Evolutionary conservation across 2,888 invertebrate genomes (phyloP), one percentile per base, ranked within the genome.

Genomic region (Clistopyga incitator): DNA sequence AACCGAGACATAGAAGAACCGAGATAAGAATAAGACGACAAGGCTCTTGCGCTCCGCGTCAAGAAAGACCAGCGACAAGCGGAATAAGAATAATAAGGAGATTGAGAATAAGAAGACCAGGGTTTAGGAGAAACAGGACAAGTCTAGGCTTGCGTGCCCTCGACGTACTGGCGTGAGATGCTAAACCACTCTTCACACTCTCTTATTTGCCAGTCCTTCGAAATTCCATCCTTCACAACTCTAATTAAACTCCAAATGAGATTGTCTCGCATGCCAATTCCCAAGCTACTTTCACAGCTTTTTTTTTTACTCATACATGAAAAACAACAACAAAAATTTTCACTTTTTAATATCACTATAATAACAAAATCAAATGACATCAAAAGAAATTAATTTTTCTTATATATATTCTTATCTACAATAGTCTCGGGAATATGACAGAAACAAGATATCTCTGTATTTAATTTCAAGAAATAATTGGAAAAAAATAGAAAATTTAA

Each of bases 201-300:
- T 85, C 82, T 64, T n/a, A n/a, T n/a, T 76, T 81, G 81, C 86
- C 86, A 85, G 82, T 81, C 23, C 52, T 70, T 79, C 84, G 81
- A 86, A 87, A 86, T 89, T 89, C 87, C 89, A 89, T 88, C 88
- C 88, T 87, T 84, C 87, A 76, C 83, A 86, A 85, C 85, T 88
- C 87, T 90, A 91, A 91, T 92, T 91, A 90, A 90, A 88, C 86
- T 88, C 81, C 86, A 89, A 90, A 90, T 90, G 88, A 87, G 86
- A 90, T 89, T 89, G 87, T 90, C 88, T 88, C 87, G 86, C 84
- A 88, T 87, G 86, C 87, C 85, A 84, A 77, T 68, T 42, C 11
- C 72, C 54, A 42, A 42, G 61, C 56, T 45, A 20, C 42, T 45
- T 29, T 29, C 3, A n/a, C 4, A 56, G n/a, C 6, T 20, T 20